Evolutionary conservation across 2,888 invertebrate species (phyloP).

Genomic region (Aphrophora alni): DNA sequence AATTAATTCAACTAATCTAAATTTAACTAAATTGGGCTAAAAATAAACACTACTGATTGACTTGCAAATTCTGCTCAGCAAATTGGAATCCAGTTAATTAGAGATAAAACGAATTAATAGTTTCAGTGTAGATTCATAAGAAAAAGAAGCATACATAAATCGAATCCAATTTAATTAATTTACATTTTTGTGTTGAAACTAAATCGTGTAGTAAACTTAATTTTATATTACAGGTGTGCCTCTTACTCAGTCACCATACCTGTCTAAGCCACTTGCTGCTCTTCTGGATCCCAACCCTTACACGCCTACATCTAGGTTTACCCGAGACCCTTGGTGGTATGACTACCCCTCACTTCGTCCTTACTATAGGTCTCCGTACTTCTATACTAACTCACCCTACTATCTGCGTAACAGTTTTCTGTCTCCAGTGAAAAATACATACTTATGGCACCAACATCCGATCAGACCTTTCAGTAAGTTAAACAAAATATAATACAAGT

Average conservation of each 20-base stretch:
- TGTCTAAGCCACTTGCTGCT: conserved; percentile 60
- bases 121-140: too few relatives aligned
- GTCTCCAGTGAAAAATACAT: conserved; percentile 89
- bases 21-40: too few relatives aligned
- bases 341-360: conserved; percentile 82
- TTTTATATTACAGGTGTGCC: neutral
- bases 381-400: conserved; percentile 61
- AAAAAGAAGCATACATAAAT: too few relatives aligned
- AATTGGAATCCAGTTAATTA: too few relatives aligned
- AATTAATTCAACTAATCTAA: too few relatives aligned
- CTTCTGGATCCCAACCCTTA: conserved; percentile 81
- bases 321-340: conserved; percentile 91
- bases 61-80: too few relatives aligned
- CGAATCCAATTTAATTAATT: too few relatives aligned
- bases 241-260: neutral
- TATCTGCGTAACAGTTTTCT: conserved; percentile 87
- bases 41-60: too few relatives aligned
- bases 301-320: conserved; percentile 79
- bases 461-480: conserved; percentile 86
- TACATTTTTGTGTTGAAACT: too few relatives aligned
- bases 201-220: too few relatives aligned
- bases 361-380: conserved; percentile 58
- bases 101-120: too few relatives aligned
- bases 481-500: neutral
- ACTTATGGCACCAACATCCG: conserved; percentile 91